Evolutionary conservation across 2,888 invertebrate species (phyloP).

Genomic region (Apocheima hispidaria): DNA sequence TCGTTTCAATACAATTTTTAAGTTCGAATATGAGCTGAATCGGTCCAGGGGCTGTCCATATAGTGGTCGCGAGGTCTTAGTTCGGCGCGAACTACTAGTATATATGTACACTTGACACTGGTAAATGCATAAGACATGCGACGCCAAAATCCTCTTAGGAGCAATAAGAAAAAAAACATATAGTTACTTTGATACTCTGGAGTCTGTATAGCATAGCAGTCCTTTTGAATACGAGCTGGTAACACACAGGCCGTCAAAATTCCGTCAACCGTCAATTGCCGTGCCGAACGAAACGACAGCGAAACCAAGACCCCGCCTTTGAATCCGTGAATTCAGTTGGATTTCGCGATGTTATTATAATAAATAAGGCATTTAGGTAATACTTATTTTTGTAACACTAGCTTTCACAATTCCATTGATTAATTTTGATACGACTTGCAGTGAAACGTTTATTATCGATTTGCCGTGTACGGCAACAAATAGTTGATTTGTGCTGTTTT

Average conservation of each 20-base stretch:
- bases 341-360: conserved; percentile 79
- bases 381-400: conserved; percentile 40
- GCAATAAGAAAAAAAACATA: no score
- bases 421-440: conserved; percentile 27
- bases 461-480: conserved; percentile 68
- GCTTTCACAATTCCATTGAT: not conserved
- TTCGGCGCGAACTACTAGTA: no score
- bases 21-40: no score
- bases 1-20: no score
- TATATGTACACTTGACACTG: no score
- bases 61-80: no score
- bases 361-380: conserved; percentile 75
- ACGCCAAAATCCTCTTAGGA: no score
- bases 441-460: conserved; percentile 74
- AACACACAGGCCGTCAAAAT: conserved; percentile 54
- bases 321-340: conserved; percentile 72
- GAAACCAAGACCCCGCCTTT: conserved; percentile 82
- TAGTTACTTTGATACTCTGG: no score
- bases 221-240: not conserved
- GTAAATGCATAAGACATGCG: no score
- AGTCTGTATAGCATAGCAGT: not conserved
- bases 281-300: conserved; percentile 79
- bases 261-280: no score
- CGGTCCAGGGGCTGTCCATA: no score
- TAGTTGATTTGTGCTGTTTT: conserved; percentile 69